These are phyloP conservation scores for Graphium colonna DNA, from an alignment of 2,888 invertebrate genomes.

Conservation along the genomic window DNA sequence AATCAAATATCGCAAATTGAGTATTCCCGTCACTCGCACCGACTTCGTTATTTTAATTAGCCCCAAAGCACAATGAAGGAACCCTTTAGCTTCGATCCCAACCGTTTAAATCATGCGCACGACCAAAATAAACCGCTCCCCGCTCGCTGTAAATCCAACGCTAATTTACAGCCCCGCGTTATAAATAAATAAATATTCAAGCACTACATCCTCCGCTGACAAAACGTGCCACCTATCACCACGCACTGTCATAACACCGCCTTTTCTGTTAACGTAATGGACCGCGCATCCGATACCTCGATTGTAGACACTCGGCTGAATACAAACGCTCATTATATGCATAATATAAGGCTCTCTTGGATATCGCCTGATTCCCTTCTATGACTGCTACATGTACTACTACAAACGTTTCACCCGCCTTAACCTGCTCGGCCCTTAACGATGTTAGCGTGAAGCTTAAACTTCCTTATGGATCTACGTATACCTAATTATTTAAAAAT, in stretches of 20 bases:
- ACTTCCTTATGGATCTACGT: no score
- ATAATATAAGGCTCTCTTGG: no score
- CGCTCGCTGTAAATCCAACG: slow-evolving; percentile 71
- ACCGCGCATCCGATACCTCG: slow-evolving; percentile 32
- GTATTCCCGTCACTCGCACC: slow-evolving; percentile 18
- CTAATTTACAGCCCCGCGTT: slow-evolving; percentile 78
- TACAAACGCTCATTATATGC: background rate
- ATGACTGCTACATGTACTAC: no score
- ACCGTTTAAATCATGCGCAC: slow-evolving; percentile 71
- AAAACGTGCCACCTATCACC: slow-evolving; percentile 67
- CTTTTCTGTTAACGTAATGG: slow-evolving; percentile 55
- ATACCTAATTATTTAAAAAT: no score
- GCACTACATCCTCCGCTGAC: slow-evolving; percentile 60
- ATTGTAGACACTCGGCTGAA: slow-evolving; percentile 1
- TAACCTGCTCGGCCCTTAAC: no score
- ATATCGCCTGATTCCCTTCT: no score
- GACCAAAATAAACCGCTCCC: slow-evolving; percentile 70
- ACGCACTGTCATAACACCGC: slow-evolving; percentile 72
- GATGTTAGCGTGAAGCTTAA: no score
- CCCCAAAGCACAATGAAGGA: slow-evolving; percentile 39
- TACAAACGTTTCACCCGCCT: no score
- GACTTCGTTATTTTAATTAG: slow-evolving; percentile 47
- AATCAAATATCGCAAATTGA: no score
- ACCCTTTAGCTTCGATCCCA: slow-evolving; percentile 54
- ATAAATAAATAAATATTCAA: slow-evolving; percentile 77